A percentile compares a stretch with the other conserved stretches of the same genome.
phyloP scores from a whole-genome alignment of 1,140 invertebrate species.

The Trissolcus basalis region DNA sequence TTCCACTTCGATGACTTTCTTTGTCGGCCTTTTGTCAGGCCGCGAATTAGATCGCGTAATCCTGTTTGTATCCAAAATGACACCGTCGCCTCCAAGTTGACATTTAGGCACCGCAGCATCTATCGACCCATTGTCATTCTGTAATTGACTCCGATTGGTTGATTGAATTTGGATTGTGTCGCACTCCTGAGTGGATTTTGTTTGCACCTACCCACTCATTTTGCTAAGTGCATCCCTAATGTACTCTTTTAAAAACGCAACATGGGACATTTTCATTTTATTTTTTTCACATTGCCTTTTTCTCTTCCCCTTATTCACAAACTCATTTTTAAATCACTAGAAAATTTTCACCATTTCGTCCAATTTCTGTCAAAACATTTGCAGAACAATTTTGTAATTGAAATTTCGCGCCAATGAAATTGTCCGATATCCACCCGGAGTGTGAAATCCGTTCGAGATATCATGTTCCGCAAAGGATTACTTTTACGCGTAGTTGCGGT shows the following conservation, averaged over 20 bases:
- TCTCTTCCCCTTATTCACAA: background rate
- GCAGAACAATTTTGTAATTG: too few relatives aligned
- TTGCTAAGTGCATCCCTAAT: slow-evolving; percentile 69
- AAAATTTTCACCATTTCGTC: too few relatives aligned
- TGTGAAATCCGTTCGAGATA: background rate
- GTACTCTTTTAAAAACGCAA: slow-evolving; percentile 26
- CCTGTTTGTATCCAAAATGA: slow-evolving; percentile 75
- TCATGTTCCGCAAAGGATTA: slow-evolving; percentile 10
- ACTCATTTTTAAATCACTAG: background rate
- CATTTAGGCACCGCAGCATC: slow-evolving; percentile 68
- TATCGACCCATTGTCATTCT: slow-evolving; percentile 67
- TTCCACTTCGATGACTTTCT: slow-evolving; percentile 67
- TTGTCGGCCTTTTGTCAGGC: slow-evolving; percentile 72
- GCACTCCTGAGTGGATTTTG: slow-evolving; percentile 59
- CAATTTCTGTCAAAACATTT: too few relatives aligned
- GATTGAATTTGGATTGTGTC: slow-evolving; percentile 74
- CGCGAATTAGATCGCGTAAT: slow-evolving; percentile 76
- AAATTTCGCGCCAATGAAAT: too few relatives aligned
- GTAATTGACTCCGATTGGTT: slow-evolving; percentile 77
- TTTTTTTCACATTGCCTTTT: background rate
- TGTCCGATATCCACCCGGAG: too few relatives aligned
- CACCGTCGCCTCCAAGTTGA: slow-evolving; percentile 73
- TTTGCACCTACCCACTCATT: slow-evolving; percentile 66
- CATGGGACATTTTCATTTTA: background rate
- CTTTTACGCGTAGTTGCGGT: slow-evolving; percentile 42